phyloP scores from a whole-genome alignment of 2,888 invertebrate genomes.

The Tetrapedia diversipes region DNA sequence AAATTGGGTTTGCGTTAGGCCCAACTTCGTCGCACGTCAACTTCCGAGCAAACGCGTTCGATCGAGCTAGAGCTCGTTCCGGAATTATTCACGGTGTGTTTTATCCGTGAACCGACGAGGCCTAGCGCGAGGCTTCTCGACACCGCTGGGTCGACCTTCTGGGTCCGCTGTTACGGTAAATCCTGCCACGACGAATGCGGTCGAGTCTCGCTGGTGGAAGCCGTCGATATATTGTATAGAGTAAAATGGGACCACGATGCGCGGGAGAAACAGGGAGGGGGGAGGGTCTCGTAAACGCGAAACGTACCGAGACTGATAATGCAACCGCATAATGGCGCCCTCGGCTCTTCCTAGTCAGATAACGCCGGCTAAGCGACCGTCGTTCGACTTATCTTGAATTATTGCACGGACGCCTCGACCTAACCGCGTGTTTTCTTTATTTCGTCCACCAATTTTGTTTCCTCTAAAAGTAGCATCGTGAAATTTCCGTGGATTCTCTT shows the following conservation, averaged over 20 bases:
- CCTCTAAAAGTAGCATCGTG: background rate
- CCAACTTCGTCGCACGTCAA: too few species aligned
- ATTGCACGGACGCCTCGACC: slow-evolving; percentile 17
- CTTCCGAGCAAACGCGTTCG: too few species aligned
- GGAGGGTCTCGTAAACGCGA: slow-evolving; percentile 45
- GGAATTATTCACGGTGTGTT: slow-evolving; percentile 48
- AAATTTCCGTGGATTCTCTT: too few species aligned
- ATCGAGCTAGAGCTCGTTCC: background rate
- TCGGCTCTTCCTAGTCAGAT: slow-evolving; percentile 53
- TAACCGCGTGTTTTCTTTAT: background rate
- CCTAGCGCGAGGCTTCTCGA: slow-evolving; percentile 22
- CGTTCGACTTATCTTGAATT: slow-evolving; percentile 33
- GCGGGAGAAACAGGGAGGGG: background rate
- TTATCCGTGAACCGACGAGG: slow-evolving; percentile 27
- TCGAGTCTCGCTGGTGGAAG: slow-evolving; percentile 3
- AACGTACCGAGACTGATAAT: slow-evolving; percentile 51
- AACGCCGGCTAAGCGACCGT: slow-evolving; percentile 40
- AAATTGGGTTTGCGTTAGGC: too few species aligned
- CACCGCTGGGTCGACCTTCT: slow-evolving; percentile 39
- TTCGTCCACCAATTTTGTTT: background rate
- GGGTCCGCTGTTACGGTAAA: slow-evolving; percentile 53
- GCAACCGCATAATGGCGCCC: slow-evolving; percentile 46
- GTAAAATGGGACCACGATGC: slow-evolving; percentile 10
- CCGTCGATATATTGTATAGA: slow-evolving; percentile 1
- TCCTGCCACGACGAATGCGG: slow-evolving; percentile 25